phyloP scores from a whole-genome alignment of 2,113 vertebrate genomes.

The Montifringilla adamsi region DNA sequence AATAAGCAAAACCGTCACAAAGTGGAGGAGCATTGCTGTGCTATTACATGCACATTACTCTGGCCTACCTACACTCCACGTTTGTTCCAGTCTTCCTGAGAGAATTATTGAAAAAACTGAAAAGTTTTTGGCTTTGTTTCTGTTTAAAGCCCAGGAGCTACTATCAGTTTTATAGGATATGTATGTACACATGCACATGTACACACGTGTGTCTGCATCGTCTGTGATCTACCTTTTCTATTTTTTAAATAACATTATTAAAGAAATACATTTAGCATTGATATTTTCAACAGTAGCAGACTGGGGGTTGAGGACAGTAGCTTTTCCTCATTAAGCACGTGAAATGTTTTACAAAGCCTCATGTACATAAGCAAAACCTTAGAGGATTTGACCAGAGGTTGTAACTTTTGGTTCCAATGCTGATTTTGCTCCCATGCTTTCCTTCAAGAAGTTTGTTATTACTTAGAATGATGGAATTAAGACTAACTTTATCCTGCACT shows the following conservation, averaged over 20 bases:
- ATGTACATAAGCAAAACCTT: neutral
- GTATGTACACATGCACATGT: rapidly evolving
- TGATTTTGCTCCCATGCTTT: neutral
- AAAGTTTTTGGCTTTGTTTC: neutral
- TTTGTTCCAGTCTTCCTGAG: neutral
- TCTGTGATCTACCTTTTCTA: neutral
- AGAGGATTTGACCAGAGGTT: neutral
- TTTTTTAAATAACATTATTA: neutral
- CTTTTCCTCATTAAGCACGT: neutral
- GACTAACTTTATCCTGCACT: neutral
- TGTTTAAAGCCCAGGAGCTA: neutral
- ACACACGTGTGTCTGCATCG: rapidly evolving
- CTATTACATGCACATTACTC: neutral
- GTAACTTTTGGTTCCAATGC: neutral
- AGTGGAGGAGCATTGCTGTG: neutral
- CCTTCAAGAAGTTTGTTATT: neutral
- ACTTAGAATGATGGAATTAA: neutral
- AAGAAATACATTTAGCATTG: neutral
- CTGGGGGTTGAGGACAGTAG: rapidly evolving
- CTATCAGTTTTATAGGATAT: neutral
- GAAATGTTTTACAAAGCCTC: neutral
- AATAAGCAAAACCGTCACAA: neutral
- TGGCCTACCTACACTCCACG: neutral
- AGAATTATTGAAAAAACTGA: neutral
- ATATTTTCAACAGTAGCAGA: neutral